Percentiles rank a stretch among this genome's conserved stretches.
Conservation (phyloP, 2,888 invertebrate species). For the Habroteleia sp. region DNA sequence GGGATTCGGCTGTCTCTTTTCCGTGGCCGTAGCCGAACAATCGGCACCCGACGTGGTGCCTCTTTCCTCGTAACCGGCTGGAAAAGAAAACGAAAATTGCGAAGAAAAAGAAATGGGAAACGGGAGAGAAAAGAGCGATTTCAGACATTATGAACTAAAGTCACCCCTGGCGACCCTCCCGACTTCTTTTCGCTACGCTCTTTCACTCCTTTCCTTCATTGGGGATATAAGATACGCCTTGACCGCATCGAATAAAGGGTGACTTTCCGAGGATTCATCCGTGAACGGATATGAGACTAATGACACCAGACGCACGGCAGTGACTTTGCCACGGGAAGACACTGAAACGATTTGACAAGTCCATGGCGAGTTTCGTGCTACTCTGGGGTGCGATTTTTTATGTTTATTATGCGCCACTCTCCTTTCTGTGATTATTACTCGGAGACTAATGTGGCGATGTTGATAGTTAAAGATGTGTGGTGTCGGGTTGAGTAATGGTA, state of each 20-base stretch:
- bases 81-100: conserved; percentile 6
- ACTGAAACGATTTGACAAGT: conserved; percentile 49
- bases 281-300: conserved; percentile 66
- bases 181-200: conserved; percentile 65
- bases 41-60: background rate
- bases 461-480: conserved; percentile 10
- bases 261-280: conserved; percentile 64
- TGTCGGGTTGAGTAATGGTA: background rate
- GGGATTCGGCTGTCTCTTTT: conserved; percentile 4
- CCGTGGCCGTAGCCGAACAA: background rate
- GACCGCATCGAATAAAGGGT: conserved; percentile 66
- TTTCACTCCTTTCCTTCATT: conserved; percentile 66
- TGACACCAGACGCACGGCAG: conserved; percentile 63
- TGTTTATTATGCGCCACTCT: conserved; percentile 35
- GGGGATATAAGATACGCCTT: conserved; percentile 65
- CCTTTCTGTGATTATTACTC: background rate
- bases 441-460: conserved; percentile 20
- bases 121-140: conserved; percentile 19
- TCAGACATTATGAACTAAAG: conserved; percentile 61
- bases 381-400: conserved; percentile 35
- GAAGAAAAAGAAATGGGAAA: conserved; percentile 8
- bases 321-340: conserved; percentile 56
- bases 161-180: conserved; percentile 65
- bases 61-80: no score
- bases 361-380: conserved; percentile 21